Evolutionary conservation across 2,113 vertebrate species (phyloP), one percentile per base, ranked within the genome.

Genomic region (Xerus inauris): DNA sequence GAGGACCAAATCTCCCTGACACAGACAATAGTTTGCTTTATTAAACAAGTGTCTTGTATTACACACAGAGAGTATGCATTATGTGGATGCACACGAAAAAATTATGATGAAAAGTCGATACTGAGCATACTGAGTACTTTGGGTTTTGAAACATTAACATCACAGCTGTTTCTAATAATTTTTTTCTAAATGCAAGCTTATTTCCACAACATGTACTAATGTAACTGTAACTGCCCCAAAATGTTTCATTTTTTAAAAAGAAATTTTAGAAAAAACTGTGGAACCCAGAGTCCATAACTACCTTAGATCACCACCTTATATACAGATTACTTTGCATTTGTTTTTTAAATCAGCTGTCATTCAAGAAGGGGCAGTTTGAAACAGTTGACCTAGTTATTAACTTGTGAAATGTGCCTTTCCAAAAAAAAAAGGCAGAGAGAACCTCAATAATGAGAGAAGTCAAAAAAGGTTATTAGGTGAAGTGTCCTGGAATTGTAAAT

Each of bases 1-100:
- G 79, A 96, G 86, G 83, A 97, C 97, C 86, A 96, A 94, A 96
- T 97, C 96, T 97, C 91, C 86, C 95, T 89, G 96, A 97, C 97
- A 96, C 83, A 96, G 97, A 97, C 96, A 95, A 96, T 96, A 94
- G 89, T 91, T 96, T 80, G 95, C 94, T 97, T 97, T 97, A 97
- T 97, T 98, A 98, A 98, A 98, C 96, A 97, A 98, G 87, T 97
- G 97, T 98, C 97, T 98, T 98, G 91, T 97, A 97, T 98, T 98
- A 98, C 95, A 97, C 92, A 97, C 88, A 94, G 93, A 96, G 95
- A 97, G 95, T 65, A 95, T 96, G 97, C 86, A 94, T 97, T 96
- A 92, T 94, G 92, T 87, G 97, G 84, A 96, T 85, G 95, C 96
- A 94, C 97, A 96, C 94, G 38, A 76, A 95, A 87, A 97, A 96